Conservation (phyloP, 1,140 invertebrate species). For the Eumeta japonica region DNA sequence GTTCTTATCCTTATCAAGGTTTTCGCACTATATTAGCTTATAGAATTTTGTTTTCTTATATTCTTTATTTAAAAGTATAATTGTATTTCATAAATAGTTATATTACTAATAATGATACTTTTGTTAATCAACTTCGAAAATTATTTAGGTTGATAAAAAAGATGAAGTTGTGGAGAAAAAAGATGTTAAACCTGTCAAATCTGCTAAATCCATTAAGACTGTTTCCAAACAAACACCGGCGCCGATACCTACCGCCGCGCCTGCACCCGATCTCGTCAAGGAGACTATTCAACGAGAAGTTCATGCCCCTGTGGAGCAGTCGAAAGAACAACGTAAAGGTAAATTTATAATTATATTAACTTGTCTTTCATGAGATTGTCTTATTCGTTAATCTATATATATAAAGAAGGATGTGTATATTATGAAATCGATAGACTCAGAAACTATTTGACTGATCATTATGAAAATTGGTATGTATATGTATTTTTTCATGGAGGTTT, state of each 20-base stretch:
- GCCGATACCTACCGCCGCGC: conserved; percentile 3
- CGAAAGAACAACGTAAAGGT: conserved; percentile 51
- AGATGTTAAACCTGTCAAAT: conserved; percentile 17
- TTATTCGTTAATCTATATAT: not conserved
- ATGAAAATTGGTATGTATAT: too few species aligned
- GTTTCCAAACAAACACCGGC: conserved; percentile 29
- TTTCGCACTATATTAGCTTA: too few species aligned
- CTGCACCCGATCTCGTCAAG: conserved; percentile 19
- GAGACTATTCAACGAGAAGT: conserved; percentile 24
- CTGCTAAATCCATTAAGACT: conserved; percentile 20
- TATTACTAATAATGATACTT: too few species aligned
- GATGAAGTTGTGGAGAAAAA: conserved; percentile 40
- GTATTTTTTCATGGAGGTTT: too few species aligned
- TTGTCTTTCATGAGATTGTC: not conserved
- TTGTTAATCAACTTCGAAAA: too few species aligned
- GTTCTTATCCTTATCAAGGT: too few species aligned
- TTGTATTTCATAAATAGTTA: too few species aligned
- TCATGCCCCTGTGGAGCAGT: conserved; percentile 16
- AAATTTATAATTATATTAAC: conserved; percentile 6
- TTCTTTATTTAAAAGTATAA: too few species aligned
- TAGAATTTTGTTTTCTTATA: too few species aligned
- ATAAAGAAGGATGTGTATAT: not conserved
- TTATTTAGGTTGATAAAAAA: conserved; percentile 30
- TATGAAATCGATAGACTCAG: too few species aligned
- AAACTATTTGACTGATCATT: too few species aligned